phyloP scores from a whole-genome alignment of 2,888 invertebrate species.

The Thera obeliscata region DNA sequence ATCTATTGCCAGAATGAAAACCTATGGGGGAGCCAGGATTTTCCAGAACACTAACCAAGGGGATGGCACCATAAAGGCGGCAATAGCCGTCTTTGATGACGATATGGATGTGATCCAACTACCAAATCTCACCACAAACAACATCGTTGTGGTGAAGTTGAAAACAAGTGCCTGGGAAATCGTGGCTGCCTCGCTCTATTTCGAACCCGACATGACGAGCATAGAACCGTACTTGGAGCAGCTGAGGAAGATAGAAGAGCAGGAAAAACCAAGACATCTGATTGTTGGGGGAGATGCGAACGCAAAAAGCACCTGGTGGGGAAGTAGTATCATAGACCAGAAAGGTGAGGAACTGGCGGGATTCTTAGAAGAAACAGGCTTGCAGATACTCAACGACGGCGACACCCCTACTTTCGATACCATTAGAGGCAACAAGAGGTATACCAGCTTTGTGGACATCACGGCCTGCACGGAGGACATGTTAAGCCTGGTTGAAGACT shows the following conservation, averaged over 20 bases:
- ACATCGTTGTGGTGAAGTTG: too few relatives aligned
- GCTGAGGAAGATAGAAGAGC: neutral
- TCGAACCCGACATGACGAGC: too few relatives aligned
- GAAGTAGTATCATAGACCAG: neutral
- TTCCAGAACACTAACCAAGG: neutral
- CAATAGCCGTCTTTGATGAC: neutral
- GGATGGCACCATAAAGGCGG: neutral
- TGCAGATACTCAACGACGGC: constrained; percentile 43
- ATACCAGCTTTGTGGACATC: constrained; percentile 41
- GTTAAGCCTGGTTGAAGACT: constrained; percentile 25
- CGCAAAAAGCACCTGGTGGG: constrained; percentile 8
- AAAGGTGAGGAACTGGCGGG: constrained; percentile 28
- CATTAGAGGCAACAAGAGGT: constrained; percentile 26
- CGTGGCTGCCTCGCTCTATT: too few relatives aligned
- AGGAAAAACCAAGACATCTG: neutral
- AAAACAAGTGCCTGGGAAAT: too few relatives aligned
- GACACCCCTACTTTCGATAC: constrained; percentile 43
- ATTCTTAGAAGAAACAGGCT: constrained; percentile 25
- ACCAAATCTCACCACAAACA: too few relatives aligned
- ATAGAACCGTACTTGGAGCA: too few relatives aligned
- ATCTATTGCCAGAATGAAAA: neutral
- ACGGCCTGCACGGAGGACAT: constrained; percentile 39
- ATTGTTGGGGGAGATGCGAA: constrained; percentile 13
- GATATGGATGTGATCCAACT: neutral
- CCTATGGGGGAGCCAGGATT: neutral